Evolutionary conservation across 2,888 invertebrate genomes (phyloP).

Genomic region (Heliconius charithonia): DNA sequence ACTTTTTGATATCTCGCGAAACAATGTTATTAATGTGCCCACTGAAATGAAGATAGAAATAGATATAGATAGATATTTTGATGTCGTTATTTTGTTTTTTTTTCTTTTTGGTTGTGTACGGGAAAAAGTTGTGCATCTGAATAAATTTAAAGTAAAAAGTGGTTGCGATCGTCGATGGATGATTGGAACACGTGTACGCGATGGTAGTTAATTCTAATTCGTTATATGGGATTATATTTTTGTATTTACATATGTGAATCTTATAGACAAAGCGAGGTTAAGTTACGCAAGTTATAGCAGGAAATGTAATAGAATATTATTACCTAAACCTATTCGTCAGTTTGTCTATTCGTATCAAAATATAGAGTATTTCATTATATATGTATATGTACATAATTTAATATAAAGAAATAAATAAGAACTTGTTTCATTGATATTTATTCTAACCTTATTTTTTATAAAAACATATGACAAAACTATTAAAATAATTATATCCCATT

Average conservation of each 20-base stretch:
- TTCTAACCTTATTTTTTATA: background rate
- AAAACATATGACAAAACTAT: background rate
- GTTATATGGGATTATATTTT: background rate
- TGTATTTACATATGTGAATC: no score
- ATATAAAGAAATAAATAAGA: background rate
- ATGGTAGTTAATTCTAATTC: background rate
- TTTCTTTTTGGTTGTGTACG: no score
- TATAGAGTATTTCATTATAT: no score
- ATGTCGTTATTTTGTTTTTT: slow-evolving; percentile 14
- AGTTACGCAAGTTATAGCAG: no score
- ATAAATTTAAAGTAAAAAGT: no score
- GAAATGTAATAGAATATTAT: no score
- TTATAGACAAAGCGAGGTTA: no score
- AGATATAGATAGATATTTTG: slow-evolving; percentile 10
- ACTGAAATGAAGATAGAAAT: slow-evolving; percentile 44
- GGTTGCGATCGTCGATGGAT: no score
- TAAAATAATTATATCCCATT: slow-evolving; percentile 23
- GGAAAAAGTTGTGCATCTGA: no score
- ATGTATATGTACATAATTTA: no score
- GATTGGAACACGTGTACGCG: background rate
- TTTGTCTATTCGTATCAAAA: background rate
- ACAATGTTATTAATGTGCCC: slow-evolving; percentile 41
- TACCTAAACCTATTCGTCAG: background rate
- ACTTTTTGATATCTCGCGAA: slow-evolving; percentile 50
- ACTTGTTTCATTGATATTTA: background rate